Evolutionary conservation across 2,113 vertebrate genomes (phyloP).

Genomic region (Datnioides undecimradiatus): DNA sequence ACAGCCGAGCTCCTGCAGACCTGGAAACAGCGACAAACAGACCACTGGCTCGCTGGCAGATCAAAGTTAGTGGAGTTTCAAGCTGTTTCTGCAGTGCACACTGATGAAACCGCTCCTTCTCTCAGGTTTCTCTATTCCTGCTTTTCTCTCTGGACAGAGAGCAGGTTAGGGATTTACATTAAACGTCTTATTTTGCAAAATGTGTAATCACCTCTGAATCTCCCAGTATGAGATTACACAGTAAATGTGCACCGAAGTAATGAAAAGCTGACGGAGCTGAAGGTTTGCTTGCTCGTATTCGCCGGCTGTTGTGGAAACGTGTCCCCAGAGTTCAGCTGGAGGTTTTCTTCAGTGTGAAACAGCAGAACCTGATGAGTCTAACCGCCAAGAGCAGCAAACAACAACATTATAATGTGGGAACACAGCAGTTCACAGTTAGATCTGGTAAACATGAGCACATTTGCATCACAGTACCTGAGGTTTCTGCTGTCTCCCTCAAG

Average conservation of each 20-base stretch:
- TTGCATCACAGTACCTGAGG: background rate
- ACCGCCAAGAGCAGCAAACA: conserved; percentile 17
- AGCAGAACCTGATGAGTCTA: background rate
- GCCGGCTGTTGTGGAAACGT: background rate
- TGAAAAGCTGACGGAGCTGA: conserved; percentile 3
- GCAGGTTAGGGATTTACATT: background rate
- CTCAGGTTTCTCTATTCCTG: background rate
- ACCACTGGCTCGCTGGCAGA: conserved; percentile 87
- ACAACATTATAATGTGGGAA: background rate
- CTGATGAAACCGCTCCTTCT: background rate
- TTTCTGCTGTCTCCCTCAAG: background rate
- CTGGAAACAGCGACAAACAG: conserved; percentile 68
- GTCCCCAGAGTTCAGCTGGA: background rate
- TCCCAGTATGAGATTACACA: background rate
- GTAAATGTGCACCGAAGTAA: background rate
- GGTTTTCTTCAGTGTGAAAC: conserved; percentile 3
- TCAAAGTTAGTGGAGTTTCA: conserved; percentile 86
- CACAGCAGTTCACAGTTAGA: background rate
- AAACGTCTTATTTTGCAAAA: conserved; percentile 2
- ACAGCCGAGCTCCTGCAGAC: conserved; percentile 58
- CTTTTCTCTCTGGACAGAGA: background rate
- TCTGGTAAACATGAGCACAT: conserved; percentile 3
- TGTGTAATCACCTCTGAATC: background rate
- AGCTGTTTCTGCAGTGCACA: background rate
- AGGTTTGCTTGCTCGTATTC: background rate